Evolutionary conservation across 1,140 invertebrate species (phyloP), one percentile per base, ranked within the genome.

Genomic region (Lethrus apterus): DNA sequence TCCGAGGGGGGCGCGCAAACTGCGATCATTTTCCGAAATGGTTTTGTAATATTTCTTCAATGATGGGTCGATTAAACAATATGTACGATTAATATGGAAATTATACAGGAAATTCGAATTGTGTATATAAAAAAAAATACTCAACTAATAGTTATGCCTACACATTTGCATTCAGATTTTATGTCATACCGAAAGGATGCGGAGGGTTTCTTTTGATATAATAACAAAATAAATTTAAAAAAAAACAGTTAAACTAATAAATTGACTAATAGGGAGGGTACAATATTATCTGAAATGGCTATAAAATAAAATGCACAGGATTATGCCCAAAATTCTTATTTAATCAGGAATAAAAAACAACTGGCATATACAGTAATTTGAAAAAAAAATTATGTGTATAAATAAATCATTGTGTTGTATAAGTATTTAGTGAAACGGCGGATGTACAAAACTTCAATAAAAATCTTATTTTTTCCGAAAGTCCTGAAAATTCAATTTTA

Each of bases 31-130:
- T n/a, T 14, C 14, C 32, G n/a, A 7, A 21, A 21, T 19, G n/a
- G 35, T 34, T 34, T 18, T 34, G 14, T 34, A 34, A 34, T 34
- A 14, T 14, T 15, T 18, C 14, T n/a, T n/a, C n/a, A n/a, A n/a
- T n/a, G n/a, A n/a, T n/a, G n/a, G n/a, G n/a, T n/a, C n/a, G n/a
- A n/a, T n/a, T n/a, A n/a, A n/a, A n/a, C n/a, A n/a, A n/a, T n/a
- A n/a, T n/a, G n/a, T n/a, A n/a, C n/a, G n/a, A n/a, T n/a, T n/a
- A n/a, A n/a, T n/a, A n/a, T n/a, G n/a, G n/a, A 17, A 15, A 11
- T 34, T 34, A 34, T n/a, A 29, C 26, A n/a, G 9, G 26, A 11
- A n/a, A 11, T 9, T 29, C 13, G 10, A n/a, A n/a, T 11, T 29
- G 26, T 9, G 26, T 29, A 29, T 11, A 29, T n/a, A n/a, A 29